Evolutionary conservation across 1,140 invertebrate species (phyloP), one percentile per base, ranked within the genome.

Genomic region (Drosophila setifemur): DNA sequence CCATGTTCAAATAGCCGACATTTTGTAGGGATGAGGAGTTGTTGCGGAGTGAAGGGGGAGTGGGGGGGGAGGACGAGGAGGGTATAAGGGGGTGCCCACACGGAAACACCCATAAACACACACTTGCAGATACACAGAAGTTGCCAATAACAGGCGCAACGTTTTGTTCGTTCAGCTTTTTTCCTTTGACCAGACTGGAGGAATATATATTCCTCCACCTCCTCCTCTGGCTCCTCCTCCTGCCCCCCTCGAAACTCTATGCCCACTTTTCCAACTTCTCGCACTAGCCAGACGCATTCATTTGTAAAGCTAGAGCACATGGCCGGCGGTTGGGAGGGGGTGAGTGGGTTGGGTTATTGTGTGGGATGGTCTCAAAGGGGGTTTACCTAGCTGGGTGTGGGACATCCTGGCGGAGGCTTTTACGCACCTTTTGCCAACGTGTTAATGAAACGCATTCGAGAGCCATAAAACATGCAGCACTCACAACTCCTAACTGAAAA

Each of bases 401-500:
- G 21, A 37, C 16, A 23, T 48, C 23, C 45, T 42, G 43, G 28
- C 40, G 39, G 40, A 63, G 44, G 37, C 52, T 75, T 79, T 86
- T 86, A 86, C 75, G 79, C 79, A 85, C 74, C 81, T 86, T 79
- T 83, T 61, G 52, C 79, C 71, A 74, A 85, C 63, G 79, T 85
- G 79, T 85, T 85, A 85, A 85, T 85, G 81, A 86, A 86, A 86
- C 76, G 77, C 67, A 82, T 81, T 72, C 39, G 60, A 75, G 33
- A 39, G 60, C 66, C 70, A 66, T 73, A 55, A 68, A 77, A 77
- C 68, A 64, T 39, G 40, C 40, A 61, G 60, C 52, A 33, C 50
- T 61, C 50, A 29, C 25, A 21, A 40, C 54, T 16, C n/a, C 16
- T 18, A 7, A 19, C 37, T 9, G 19, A 14, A 12, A 57, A 58